Base-by-base conservation (phyloP, 2,888 invertebrate species). In the Drosophila helvetica region DNA sequence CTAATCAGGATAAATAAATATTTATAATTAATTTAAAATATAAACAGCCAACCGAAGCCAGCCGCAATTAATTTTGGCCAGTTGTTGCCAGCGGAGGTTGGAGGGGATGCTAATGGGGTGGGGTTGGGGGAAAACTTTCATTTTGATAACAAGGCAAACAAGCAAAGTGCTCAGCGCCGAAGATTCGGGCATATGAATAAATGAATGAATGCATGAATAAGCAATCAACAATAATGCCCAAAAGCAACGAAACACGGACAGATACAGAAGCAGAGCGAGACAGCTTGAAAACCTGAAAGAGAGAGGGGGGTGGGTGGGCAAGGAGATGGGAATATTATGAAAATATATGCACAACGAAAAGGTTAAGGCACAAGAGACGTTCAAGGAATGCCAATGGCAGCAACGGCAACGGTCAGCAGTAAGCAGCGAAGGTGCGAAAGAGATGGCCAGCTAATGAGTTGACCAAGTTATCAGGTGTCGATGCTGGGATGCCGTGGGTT, bases 21-120 rank as follows among this genome's bases (percentile, higher is more conserved):
- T 86, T 86, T 88, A 86, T 88, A 88, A 86, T 86, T 86, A 86
- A 86, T 86, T 86, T 87, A 85, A 86, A 86, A 81, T 87, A 86
- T 88, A 84, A 86, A 88, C 85, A 86, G 74, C 71, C 71, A 65
- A 60, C 66, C 57, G 77, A 75, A 58, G 62, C 73, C 58, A 65
- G 75, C 64, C 78, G 75, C 89, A 88, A 85, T 88, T 88, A 88
- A 88, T 87, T 88, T 81, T 22, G 66, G 66, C 43, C 58, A 66
- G 53, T 62, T 56, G 19, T 33, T 22, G 22, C 22, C 22, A 22
- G 22, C 4, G 10, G 12, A 33, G 38, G 7, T 38, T 38, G 15
- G 15, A 15, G 15, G 38, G 7, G 7, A 2, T 6, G n/a, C n/a
- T 38, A 38, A 15, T 38, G 38, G 30, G n/a, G 10, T 46, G 30